Evolutionary conservation across 2,113 vertebrate genomes (phyloP).

Genomic region (Bucco capensis): DNA sequence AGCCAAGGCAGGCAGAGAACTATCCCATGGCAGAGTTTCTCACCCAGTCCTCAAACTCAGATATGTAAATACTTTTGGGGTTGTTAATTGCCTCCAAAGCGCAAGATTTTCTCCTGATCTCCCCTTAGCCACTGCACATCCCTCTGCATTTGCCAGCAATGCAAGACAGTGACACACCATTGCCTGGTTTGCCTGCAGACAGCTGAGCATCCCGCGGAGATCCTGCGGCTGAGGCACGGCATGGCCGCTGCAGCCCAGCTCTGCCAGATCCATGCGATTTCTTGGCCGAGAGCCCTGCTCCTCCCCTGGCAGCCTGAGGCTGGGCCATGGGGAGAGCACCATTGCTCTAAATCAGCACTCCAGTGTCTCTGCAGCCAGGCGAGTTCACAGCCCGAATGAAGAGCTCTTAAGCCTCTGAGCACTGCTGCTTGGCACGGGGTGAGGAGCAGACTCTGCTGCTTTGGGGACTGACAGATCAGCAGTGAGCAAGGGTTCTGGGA

Average conservation of each 20-base stretch:
- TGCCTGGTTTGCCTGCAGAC: too few relatives aligned
- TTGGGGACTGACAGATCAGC: rapidly evolving
- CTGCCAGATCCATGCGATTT: too few relatives aligned
- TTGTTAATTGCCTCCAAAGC: slow-evolving; percentile 46
- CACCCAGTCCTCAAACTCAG: background rate
- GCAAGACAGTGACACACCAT: too few relatives aligned
- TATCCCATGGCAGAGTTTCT: rapidly evolving
- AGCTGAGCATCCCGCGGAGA: too few relatives aligned
- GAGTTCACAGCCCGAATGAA: background rate
- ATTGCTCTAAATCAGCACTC: background rate
- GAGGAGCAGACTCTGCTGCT: background rate
- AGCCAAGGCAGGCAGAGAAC: background rate
- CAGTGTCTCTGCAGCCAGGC: background rate
- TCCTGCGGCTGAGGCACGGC: too few relatives aligned
- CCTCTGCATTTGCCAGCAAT: slow-evolving; percentile 28
- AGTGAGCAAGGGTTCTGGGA: background rate
- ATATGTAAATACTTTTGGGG: background rate
- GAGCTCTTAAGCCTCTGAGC: background rate
- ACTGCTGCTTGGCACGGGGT: background rate
- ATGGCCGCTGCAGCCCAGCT: too few relatives aligned
- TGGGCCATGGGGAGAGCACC: rapidly evolving
- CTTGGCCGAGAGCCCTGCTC: background rate
- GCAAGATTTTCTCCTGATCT: slow-evolving; percentile 23
- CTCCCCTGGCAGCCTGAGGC: background rate
- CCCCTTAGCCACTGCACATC: background rate